Conservation (phyloP, 1,140 invertebrate species). For the Drosophila bipectinata region DNA sequence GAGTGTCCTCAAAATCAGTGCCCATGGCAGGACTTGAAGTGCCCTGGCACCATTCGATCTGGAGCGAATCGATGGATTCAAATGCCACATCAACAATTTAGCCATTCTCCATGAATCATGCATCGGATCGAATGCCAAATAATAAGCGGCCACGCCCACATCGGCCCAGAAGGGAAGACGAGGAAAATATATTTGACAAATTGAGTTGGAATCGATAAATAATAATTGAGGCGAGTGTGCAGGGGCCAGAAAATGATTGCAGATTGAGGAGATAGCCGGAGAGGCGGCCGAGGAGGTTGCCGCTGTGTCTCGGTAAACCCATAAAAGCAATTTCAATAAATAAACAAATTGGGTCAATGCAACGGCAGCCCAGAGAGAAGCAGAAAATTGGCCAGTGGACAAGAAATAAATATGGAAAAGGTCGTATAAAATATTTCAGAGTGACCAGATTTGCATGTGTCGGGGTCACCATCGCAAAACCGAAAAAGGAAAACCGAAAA, state of each 20-base stretch:
- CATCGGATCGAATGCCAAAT: constrained; percentile 32
- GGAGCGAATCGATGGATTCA: constrained; percentile 20
- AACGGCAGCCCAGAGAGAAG: constrained; percentile 23
- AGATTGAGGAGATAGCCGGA: constrained; percentile 26
- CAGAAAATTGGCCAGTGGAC: constrained; percentile 15
- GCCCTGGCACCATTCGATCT: constrained; percentile 16
- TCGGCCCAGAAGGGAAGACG: background rate
- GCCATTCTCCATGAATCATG: constrained; percentile 32
- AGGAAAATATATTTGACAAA: constrained; percentile 63
- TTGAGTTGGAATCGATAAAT: constrained; percentile 70
- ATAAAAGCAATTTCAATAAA: constrained; percentile 79
- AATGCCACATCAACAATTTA: constrained; percentile 16
- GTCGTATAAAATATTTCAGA: constrained; percentile 18
- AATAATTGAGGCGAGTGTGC: constrained; percentile 64
- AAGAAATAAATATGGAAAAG: background rate
- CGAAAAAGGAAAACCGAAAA: background rate
- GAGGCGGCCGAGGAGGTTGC: constrained; percentile 18
- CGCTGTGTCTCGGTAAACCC: constrained; percentile 20
- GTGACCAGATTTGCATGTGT: constrained; percentile 19
- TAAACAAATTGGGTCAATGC: constrained; percentile 76
- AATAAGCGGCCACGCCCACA: constrained; percentile 1
- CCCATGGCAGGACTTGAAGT: background rate
- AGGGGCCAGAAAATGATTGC: constrained; percentile 36
- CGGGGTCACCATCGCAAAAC: background rate
- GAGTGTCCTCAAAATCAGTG: constrained; percentile 19